Evolutionary conservation across 2,888 invertebrate species (phyloP), one percentile per base, ranked within the genome.

Genomic region (Drosophila dives): DNA sequence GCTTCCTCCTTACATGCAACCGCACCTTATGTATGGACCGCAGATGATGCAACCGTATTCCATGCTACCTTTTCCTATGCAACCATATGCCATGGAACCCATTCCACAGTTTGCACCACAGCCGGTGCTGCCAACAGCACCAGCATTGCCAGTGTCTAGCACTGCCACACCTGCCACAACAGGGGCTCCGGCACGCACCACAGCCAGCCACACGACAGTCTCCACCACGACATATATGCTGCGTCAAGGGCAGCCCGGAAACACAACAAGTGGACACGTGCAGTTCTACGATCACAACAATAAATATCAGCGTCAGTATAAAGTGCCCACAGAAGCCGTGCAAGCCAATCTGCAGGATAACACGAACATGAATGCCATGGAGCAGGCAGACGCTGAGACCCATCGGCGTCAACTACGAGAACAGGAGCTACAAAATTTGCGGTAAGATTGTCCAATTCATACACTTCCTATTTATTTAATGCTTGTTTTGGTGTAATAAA

Each of bases 211-310:
- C 1, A 67, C 81, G 0, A 48, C 64, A 3, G 64, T 59, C 0
- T 76, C 81, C 33, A 61, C 74, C 0, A 68, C 67, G 17, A 77
- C 75, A 5, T 51, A 51, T 53, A 58, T 61, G 23, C 8, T 72
- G 59, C 61, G 71, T 2, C 72, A 62, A 7, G 70, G 38, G 3
- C 60, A 2, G 26, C 6, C 23, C 26, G 32, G 36, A 17, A 58
- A 26, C 1, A 71, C 45, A 32, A 60, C 64, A 7, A n/a, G 66
- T 0, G 75, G 64, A 0, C 75, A 76, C 6, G 94, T 94, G 2
- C 92, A 93, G 72, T 93, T 93, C 79, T 94, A 94, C 74, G 94
- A 94, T 84, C 93, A 94, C 74, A 90, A 92, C 34, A 94, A 94
- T 75, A 93, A 93, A 75, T 94, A 93, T 81, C 56, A 84, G 4